Evolutionary conservation across 2,888 invertebrate species (phyloP).

Genomic region (Cheilosia soror): DNA sequence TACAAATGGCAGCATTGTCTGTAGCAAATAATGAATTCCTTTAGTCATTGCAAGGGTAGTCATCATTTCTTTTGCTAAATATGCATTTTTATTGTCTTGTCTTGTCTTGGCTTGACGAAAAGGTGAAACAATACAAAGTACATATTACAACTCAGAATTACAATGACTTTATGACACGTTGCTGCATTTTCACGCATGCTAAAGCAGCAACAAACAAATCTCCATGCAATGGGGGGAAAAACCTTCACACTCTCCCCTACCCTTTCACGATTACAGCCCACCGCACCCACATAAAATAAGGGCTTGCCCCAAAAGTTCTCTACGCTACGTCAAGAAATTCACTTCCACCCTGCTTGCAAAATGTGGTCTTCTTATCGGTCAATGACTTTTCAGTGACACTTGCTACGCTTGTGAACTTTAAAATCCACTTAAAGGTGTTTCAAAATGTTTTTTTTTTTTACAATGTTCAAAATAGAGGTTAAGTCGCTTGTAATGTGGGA

Average conservation of each 20-base stretch:
- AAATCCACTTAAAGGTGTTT: constrained; percentile 45
- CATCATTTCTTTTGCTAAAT: too few relatives aligned
- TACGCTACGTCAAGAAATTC: constrained; percentile 22
- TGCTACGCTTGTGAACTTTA: constrained; percentile 17
- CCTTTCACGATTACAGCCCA: background rate
- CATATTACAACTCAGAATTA: background rate
- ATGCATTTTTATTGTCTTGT: too few relatives aligned
- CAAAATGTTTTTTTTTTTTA: constrained; percentile 32
- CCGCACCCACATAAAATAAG: constrained; percentile 5
- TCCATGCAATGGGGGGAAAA: too few relatives aligned
- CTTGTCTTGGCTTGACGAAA: too few relatives aligned
- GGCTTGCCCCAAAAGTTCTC: background rate
- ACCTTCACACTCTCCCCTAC: too few relatives aligned
- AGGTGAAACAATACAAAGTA: background rate
- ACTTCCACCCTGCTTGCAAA: background rate
- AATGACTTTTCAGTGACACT: constrained; percentile 29
- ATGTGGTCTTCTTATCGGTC: constrained; percentile 36
- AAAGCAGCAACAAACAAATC: background rate
- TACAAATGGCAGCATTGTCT: too few relatives aligned
- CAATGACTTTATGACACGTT: constrained; percentile 15
- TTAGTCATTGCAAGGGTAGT: too few relatives aligned
- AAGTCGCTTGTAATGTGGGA: constrained; percentile 16
- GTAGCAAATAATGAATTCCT: too few relatives aligned
- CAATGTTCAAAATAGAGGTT: constrained; percentile 36
- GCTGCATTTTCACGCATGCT: background rate